Conservation (phyloP, 2,888 invertebrate species). For the Drosophila ezoana region DNA sequence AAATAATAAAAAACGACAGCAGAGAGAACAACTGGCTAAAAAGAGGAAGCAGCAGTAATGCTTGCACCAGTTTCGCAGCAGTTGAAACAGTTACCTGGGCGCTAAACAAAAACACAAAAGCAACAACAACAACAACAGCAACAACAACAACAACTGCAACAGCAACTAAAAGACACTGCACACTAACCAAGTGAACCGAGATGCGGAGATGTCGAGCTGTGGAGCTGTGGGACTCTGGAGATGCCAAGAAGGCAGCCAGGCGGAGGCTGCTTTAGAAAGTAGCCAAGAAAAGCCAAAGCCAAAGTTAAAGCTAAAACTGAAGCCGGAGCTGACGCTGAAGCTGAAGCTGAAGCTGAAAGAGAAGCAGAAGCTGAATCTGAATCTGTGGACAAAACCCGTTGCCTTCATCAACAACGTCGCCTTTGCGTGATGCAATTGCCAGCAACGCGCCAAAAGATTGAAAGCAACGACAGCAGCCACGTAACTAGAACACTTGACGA, state of each 20-base stretch:
- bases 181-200: conserved; percentile 57
- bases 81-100: conserved; percentile 76
- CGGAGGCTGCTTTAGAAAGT: conserved; percentile 63
- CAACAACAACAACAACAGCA: conserved; percentile 9
- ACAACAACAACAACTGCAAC: conserved; percentile 26
- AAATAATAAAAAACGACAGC: conserved; percentile 21
- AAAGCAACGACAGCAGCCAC: conserved; percentile 77
- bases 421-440: conserved; percentile 79
- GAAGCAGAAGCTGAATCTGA: conserved; percentile 27
- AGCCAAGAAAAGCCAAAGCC: conserved; percentile 56
- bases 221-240: conserved; percentile 7
- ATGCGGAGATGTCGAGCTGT: conserved; percentile 2
- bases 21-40: conserved; percentile 42
- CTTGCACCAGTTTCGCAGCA: conserved; percentile 76
- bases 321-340: conserved; percentile 1
- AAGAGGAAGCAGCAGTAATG: conserved; percentile 25
- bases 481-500: conserved; percentile 80
- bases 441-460: conserved; percentile 78
- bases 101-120: conserved; percentile 57
- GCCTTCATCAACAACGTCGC: conserved; percentile 50
- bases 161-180: conserved; percentile 36
- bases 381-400: conserved; percentile 67
- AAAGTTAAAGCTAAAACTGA: conserved; percentile 22
- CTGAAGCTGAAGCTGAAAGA: conserved; percentile 31
- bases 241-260: conserved; percentile 34